Conservation (phyloP, 2,113 vertebrate genomes). For the Gopherus evgoodei region DNA sequence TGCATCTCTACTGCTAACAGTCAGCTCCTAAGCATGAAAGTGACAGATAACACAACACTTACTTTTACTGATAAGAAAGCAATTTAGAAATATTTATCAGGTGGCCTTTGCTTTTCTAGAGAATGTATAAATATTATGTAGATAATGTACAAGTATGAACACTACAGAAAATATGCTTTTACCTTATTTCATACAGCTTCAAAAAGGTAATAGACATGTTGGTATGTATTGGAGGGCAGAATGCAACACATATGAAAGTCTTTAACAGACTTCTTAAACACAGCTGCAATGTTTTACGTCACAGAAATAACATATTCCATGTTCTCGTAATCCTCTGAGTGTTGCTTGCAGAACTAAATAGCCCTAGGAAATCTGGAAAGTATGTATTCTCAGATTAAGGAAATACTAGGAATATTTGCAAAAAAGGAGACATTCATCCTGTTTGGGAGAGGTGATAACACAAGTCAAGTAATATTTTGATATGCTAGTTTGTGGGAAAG, state of each 20-base stretch:
- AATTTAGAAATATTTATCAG: conserved; percentile 66
- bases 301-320: not conserved
- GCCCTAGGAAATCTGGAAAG: not conserved
- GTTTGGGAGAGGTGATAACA: not conserved
- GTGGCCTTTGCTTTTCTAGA: conserved; percentile 30
- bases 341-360: conserved; percentile 30
- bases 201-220: conserved; percentile 39
- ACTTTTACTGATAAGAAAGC: conserved; percentile 66
- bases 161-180: conserved; percentile 58
- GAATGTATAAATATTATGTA: conserved; percentile 22
- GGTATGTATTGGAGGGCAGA: not conserved
- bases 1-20: conserved; percentile 55
- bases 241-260: conserved; percentile 25
- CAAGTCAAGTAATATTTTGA: not conserved
- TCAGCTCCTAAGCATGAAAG: conserved; percentile 48
- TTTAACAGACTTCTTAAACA: conserved; percentile 21
- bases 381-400: not conserved
- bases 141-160: conserved; percentile 45
- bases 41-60: conserved; percentile 67
- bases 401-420: not conserved
- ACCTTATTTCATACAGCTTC: conserved; percentile 26
- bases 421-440: not conserved
- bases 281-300: not conserved
- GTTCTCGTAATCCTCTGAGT: not conserved
- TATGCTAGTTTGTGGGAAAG: not conserved